Base-by-base conservation (phyloP, 2,113 vertebrate genomes). In the Diadophis punctatus region DNA sequence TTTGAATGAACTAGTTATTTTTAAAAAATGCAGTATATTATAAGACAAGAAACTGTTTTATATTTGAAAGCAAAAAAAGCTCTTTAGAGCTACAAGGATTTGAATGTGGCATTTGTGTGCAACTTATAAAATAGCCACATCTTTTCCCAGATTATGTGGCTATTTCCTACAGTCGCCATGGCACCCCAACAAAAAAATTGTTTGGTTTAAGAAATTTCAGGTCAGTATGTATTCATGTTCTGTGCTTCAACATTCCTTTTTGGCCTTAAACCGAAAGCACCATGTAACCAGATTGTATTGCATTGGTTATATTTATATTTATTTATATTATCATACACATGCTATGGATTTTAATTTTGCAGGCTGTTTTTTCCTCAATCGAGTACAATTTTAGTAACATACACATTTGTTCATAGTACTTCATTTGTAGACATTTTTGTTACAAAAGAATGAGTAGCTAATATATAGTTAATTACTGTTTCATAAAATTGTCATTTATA, bases 271-370 rank as follows among this genome's bases (percentile, higher is more conserved):
- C 34, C 1, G 1, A 39, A 80, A 80, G 68, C 7, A 80, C 34
- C 34, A 22, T 18, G 43, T 43, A 9, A 80, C 74, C 74, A 80
- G 74, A 10, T 43, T 80, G 34, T 80, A 43, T 39, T 80, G 74
- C 8, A 43, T 22, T 80, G 63, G 8, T 80, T 80, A 80, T 22
- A 80, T 80, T 80, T 74, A 74, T 74, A 34, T 74, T 34, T 74
- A 74, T 74, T 74, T 22, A 43, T 23, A 80, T 43, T 43, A 80
- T 80, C 8, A 9, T 80, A 39, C 74, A 43, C 18, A 43, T 43
- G 34, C 8, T 80, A 80, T 39, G 74, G 27, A 52, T 30, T n/a
- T 87, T 52, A 87, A 63, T 95, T 92, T 95, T 92, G 74, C 22
- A 1, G 1, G 0, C 53, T 12, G 4, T 56, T 63, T 6, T n/a